Evolutionary conservation across 1,140 invertebrate genomes (phyloP).

Genomic region (Ectropis grisescens): DNA sequence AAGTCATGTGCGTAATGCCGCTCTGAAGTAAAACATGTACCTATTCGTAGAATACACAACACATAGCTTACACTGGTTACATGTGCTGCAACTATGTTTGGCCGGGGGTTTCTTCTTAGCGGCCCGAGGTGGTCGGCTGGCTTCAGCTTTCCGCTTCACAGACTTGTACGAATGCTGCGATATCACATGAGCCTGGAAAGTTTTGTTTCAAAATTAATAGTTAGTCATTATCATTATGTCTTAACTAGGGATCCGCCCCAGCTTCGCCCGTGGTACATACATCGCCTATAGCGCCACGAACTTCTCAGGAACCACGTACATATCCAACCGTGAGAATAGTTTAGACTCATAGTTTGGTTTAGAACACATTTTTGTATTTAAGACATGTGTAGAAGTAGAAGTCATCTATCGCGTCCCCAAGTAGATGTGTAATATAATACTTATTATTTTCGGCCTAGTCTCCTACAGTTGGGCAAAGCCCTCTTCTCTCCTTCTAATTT

Average conservation of each 20-base stretch:
- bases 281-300: background rate
- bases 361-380: background rate
- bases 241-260: background rate
- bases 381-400: too few relatives aligned
- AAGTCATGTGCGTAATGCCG: too few relatives aligned
- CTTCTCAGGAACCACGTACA: background rate
- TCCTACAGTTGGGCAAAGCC: too few relatives aligned
- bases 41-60: too few relatives aligned
- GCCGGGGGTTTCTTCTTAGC: slow-evolving; percentile 18
- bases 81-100: slow-evolving; percentile 33
- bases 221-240: background rate
- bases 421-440: too few relatives aligned
- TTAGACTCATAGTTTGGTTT: background rate
- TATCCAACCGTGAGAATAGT: background rate
- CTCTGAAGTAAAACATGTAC: too few relatives aligned
- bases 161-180: slow-evolving; percentile 52
- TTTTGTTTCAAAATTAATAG: background rate
- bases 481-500: too few relatives aligned
- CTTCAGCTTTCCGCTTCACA: slow-evolving; percentile 35
- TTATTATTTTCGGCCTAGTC: too few relatives aligned
- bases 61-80: slow-evolving; percentile 37
- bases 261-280: background rate
- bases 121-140: too few relatives aligned
- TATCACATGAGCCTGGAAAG: slow-evolving; percentile 49
- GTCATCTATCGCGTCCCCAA: too few relatives aligned